Base-by-base conservation (phyloP, 1,140 invertebrate genomes). In the Nebria ingens region DNA sequence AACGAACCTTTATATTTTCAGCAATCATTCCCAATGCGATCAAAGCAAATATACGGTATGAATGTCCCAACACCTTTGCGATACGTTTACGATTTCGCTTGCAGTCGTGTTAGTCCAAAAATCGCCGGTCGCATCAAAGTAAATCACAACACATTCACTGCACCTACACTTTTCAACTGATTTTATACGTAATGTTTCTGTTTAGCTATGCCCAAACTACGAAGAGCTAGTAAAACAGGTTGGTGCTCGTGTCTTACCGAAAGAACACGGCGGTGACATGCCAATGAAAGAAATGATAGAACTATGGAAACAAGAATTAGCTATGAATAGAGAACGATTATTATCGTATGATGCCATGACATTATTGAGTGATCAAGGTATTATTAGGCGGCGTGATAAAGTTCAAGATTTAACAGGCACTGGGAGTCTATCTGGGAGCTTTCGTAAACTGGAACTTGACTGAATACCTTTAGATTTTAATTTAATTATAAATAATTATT, bases 361-460 rank as follows among this genome's bases (percentile, higher is more conserved):
- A 12, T 17, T 45, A 4, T 87, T 70, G 62, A 52, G 84, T 82
- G 21, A 74, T 72, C 2, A 60, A 79, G 56, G 83, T 80, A 63
- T 71, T 80, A 68, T 86, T 80, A 66, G 83, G 76, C 56, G 82
- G 79, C 60, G 78, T 78, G 59, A 72, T 23, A 68, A 61, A 20
- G 45, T 67, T 0, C 3, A 45, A 17, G 77, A 77, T 57, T 72
- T 75, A 0, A 73, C 72, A 11, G 73, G 76, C 15, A 74, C 69
- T 15, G 79, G 81, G 58, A 78, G 78, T 3, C 78, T 86, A 66
- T 69, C 79, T 53, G 84, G 84, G 1, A 87, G 85, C 62, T 89
- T 89, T 69, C 76, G 85, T 53, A 86, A 87, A 67, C 75, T 88
- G 38, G 84, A 88, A 72, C 82, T 89, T 9, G 86, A 89, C 68